Base-by-base conservation (phyloP, 2,797 vertebrate species). In the Sardinella longiceps region DNA sequence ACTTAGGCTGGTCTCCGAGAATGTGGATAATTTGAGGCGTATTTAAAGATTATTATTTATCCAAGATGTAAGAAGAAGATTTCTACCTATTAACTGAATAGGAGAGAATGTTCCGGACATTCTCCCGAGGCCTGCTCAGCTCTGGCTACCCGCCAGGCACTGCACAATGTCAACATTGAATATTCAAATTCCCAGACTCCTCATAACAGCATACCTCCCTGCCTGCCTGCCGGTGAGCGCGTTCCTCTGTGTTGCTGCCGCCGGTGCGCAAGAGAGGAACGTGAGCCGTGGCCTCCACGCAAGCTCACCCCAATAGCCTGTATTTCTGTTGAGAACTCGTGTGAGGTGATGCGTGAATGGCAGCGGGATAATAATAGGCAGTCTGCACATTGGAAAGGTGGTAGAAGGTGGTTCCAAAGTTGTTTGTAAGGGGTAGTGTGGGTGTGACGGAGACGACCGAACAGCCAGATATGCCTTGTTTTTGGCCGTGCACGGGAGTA, bases 161-260 rank as follows among this genome's bases (percentile, higher is more conserved):
- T 97, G 96, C 95, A 95, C 96, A 97, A 96, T 96, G 96, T 98
- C 97, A 97, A 96, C 96, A 97, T 95, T 96, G 97, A 98, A 97
- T 97, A 98, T 98, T 97, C 97, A 96, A 99, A 99, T 97, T 97
- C 97, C 97, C 97, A 97, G 96, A 98, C 95, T 97, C 94, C 96
- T 96, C 98, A 97, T 98, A 97, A 98, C 96, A 95, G 95, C 95
- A 43, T 77, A 37, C 70, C 70, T 77, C 70, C 33, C 18, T 45
- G 50, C 87, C 18, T 45, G 50, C 87, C 81, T 96, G 96, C 96
- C 97, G 97, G 96, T 98, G 97, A 98, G 98, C 96, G 97, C 96
- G 96, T 96, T 87, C n/a, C n/a, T n/a, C 87, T 30, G 63, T 87
- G 85, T 84, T 83, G 85, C 84, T 83, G 85, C 84, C 87, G 70